Evolutionary conservation across 2,797 vertebrate species (phyloP), one percentile per base, ranked within the genome.

Genomic region (Thaleichthys pacificus): DNA sequence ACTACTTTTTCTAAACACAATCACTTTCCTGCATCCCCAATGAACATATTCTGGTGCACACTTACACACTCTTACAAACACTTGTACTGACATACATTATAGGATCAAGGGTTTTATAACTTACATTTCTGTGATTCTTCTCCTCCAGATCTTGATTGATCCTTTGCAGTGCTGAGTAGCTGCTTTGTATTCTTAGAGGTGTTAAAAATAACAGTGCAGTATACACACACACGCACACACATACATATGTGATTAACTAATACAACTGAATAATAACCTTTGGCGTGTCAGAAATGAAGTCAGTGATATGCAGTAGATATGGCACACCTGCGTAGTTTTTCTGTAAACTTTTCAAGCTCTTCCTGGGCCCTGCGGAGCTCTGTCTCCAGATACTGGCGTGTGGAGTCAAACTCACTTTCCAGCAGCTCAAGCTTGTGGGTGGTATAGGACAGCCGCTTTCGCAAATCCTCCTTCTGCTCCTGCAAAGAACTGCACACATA

Each of bases 141-240:
- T 98, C 96, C 89, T 99, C 97, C 88, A 98, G 94, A 82, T 98
- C 97, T 86, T 97, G 97, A 91, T 99, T 98, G 94, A 98, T 96
- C 89, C 96, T 94, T 91, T 99, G 97, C 90, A 98, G 92, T 2
- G 96, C 94, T 75, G 97, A 93, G 90, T 99, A 98, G 92, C 97
- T 96, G 91, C 94, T 98, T 89, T 99, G 97, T 91, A 98, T 99
- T 93, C 97, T 99, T 47, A 47, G 42, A 47, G 12, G 42, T 12
- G 42, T 47, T 47, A 47, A 47, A 47, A 80, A 85, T n/a, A 51
- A 80, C 70, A 76, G 61, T 74, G 80, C 68, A 77, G 63, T 78
- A 32, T 47, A 47, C 42, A 61, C 63, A 72, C 74, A 74, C 69
- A 76, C 78, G 15, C n/a, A 4, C 51, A 56, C 17, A 17, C 15